Conservation (phyloP, 2,888 invertebrate genomes). For the Cerceris rybyensis region DNA sequence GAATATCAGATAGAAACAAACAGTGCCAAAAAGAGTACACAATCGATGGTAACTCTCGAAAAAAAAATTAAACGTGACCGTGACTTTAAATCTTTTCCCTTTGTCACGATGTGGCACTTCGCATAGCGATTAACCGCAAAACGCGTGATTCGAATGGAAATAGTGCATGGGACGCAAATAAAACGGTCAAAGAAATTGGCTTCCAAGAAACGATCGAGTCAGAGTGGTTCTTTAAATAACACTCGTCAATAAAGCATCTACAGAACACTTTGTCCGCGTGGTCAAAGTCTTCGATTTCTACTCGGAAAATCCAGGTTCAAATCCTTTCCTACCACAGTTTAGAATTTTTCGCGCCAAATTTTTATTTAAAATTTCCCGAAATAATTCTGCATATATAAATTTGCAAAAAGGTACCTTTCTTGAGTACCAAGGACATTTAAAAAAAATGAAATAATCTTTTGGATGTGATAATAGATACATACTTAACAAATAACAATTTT, state of each 20-base stretch:
- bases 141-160: constrained; percentile 45
- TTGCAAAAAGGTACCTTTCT: too few relatives aligned
- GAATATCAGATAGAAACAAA: constrained; percentile 16
- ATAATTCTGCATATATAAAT: too few relatives aligned
- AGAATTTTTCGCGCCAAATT: too few relatives aligned
- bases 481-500: too few relatives aligned
- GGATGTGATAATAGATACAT: too few relatives aligned
- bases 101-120: constrained; percentile 33
- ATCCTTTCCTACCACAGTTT: too few relatives aligned
- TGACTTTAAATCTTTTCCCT: constrained; percentile 43
- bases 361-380: too few relatives aligned
- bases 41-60: constrained; percentile 9
- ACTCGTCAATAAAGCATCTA: too few relatives aligned
- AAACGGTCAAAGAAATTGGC: constrained; percentile 20
- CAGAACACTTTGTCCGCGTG: too few relatives aligned
- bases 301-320: too few relatives aligned
- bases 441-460: background rate
- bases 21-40: constrained; percentile 25
- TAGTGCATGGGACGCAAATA: background rate
- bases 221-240: background rate
- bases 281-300: too few relatives aligned
- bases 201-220: background rate
- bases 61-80: constrained; percentile 14
- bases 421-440: background rate
- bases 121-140: constrained; percentile 34